phyloP scores from a whole-genome alignment of 2,797 vertebrate genomes.

The Syndactyla subalaris region DNA sequence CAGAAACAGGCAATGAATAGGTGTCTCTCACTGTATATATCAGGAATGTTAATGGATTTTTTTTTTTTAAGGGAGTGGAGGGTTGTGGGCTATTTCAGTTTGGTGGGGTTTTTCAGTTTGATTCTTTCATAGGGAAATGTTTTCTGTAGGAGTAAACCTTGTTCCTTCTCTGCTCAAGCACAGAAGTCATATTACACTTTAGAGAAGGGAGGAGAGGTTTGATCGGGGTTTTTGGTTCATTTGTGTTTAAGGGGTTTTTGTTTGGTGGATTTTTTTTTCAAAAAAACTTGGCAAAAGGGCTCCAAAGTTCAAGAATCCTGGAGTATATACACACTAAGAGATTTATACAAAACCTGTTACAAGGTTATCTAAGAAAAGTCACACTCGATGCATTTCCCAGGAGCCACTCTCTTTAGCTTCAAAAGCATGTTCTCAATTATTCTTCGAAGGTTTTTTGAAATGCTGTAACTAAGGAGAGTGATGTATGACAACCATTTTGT shows the following conservation, averaged over 20 bases:
- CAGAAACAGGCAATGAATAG: background rate
- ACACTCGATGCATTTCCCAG: background rate
- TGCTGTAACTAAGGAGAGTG: background rate
- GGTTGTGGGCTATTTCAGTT: background rate
- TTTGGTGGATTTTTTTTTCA: background rate
- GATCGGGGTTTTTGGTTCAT: background rate
- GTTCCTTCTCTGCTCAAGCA: background rate
- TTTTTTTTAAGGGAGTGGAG: accelerated
- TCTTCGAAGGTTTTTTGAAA: background rate
- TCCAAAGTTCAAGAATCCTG: background rate
- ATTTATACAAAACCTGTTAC: background rate
- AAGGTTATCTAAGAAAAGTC: background rate
- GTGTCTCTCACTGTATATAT: background rate
- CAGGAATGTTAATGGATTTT: background rate
- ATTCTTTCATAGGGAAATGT: background rate
- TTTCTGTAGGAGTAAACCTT: background rate
- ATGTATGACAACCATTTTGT: background rate
- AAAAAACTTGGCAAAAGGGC: background rate
- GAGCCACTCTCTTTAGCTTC: background rate
- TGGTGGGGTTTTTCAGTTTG: background rate
- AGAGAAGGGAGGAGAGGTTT: background rate
- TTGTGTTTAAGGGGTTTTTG: too few species aligned
- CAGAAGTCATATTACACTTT: background rate
- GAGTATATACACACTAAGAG: background rate
- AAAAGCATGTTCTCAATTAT: background rate